phyloP scores from a whole-genome alignment of 2,113 vertebrate genomes.

The Nansenia antarctica region DNA sequence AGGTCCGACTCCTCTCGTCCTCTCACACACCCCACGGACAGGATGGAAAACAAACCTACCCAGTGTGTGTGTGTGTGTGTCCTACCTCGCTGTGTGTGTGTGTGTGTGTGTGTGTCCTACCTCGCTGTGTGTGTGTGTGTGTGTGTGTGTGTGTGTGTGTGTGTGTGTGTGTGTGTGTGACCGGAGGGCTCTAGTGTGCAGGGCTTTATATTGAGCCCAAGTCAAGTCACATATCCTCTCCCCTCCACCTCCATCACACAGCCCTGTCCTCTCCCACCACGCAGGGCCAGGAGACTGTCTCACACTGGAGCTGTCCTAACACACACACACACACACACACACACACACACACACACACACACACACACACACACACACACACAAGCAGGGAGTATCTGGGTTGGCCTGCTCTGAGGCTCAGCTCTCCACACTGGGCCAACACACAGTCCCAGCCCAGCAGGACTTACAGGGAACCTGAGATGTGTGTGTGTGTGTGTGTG shows the following conservation, averaged over 20 bases:
- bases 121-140: constrained; percentile 1
- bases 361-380: neutral
- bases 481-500: too few relatives aligned
- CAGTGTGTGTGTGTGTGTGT: constrained; percentile 26
- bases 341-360: constrained; percentile 19
- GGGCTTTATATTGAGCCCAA: constrained; percentile 11
- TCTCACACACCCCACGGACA: constrained; percentile 56
- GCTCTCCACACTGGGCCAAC: neutral
- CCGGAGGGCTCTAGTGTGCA: neutral
- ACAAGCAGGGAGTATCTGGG: neutral
- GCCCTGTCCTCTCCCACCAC: constrained; percentile 2
- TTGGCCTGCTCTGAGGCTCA: neutral
- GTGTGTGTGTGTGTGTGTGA: constrained; percentile 20
- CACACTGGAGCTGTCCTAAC: neutral
- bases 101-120: constrained; percentile 27
- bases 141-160: constrained; percentile 18
- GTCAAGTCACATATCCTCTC: constrained; percentile 16
- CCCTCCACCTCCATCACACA: neutral
- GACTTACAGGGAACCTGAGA: neutral
- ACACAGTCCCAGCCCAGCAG: neutral
- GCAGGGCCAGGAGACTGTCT: constrained; percentile 23
- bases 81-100: too few relatives aligned
- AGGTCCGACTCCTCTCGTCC: constrained; percentile 55
- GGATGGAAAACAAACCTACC: constrained; percentile 62
- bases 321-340: constrained; percentile 28